Evolutionary conservation across 2,888 invertebrate genomes (phyloP).

Genomic region (Heliconius ismenius): DNA sequence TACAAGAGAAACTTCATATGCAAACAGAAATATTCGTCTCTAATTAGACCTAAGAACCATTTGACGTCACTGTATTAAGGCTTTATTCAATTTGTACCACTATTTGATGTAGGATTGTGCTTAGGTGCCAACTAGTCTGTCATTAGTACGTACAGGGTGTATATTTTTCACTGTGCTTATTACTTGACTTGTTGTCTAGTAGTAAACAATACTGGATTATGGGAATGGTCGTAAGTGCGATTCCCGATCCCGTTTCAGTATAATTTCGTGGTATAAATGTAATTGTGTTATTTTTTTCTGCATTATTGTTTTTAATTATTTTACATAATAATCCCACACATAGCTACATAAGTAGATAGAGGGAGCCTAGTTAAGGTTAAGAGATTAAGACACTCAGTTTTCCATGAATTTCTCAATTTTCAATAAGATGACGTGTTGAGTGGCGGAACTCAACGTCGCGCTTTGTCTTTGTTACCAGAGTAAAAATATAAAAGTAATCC

Average conservation of each 20-base stretch:
- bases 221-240: not conserved
- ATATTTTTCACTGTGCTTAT: not conserved
- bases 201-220: not conserved
- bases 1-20: no score
- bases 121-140: not conserved
- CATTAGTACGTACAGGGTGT: not conserved
- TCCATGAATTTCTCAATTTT: not conserved
- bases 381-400: no score
- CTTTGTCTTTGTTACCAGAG: not conserved
- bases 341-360: no score
- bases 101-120: conserved; percentile 2
- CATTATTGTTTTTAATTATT: no score
- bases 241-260: not conserved
- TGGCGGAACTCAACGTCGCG: not conserved
- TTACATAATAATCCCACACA: no score
- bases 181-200: not conserved
- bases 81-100: conserved; percentile 17
- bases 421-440: not conserved
- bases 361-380: no score
- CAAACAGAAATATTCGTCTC: not conserved
- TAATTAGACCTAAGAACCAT: not conserved
- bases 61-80: not conserved
- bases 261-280: not conserved
- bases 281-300: not conserved
- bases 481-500: not conserved